These are phyloP conservation scores for Manis javanica DNA, from an alignment of 2,797 vertebrate genomes.

Conservation along the genomic window DNA sequence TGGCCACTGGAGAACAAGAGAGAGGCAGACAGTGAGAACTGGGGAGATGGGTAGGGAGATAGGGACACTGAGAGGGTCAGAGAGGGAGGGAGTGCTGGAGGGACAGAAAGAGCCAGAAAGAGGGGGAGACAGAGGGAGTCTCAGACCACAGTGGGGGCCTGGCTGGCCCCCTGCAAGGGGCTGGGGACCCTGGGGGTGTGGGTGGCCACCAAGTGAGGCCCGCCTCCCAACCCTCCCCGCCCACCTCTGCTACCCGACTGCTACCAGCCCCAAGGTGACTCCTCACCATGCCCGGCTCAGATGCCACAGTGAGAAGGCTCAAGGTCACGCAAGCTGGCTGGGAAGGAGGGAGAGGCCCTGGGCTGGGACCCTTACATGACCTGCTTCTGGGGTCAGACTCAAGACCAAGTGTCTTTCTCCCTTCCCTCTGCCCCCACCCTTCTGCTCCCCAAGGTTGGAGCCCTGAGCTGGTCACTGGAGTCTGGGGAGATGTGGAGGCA, in stretches of 20 bases:
- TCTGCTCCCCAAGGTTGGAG: too few relatives aligned
- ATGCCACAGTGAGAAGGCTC: neutral
- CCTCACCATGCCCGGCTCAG: neutral
- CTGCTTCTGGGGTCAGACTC: neutral
- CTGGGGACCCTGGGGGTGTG: neutral
- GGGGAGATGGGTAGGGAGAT: neutral
- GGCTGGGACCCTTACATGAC: neutral
- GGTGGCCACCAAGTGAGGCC: neutral
- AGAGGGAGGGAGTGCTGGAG: neutral
- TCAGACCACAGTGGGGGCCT: neutral
- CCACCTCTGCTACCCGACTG: neutral
- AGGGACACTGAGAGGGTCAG: neutral
- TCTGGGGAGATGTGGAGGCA: neutral
- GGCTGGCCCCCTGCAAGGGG: neutral
- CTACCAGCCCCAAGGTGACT: constrained; percentile 7
- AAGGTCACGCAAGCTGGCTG: neutral
- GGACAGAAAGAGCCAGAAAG: too few relatives aligned
- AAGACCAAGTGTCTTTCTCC: neutral
- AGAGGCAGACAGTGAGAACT: neutral
- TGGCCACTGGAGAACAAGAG: constrained; percentile 78
- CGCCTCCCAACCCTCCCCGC: neutral
- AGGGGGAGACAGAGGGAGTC: neutral
- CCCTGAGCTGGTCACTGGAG: neutral
- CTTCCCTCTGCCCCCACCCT: too few relatives aligned
- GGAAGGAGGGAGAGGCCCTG: neutral